phyloP scores from a whole-genome alignment of 1,140 invertebrate genomes.

The Zaprionus vittiger region DNA sequence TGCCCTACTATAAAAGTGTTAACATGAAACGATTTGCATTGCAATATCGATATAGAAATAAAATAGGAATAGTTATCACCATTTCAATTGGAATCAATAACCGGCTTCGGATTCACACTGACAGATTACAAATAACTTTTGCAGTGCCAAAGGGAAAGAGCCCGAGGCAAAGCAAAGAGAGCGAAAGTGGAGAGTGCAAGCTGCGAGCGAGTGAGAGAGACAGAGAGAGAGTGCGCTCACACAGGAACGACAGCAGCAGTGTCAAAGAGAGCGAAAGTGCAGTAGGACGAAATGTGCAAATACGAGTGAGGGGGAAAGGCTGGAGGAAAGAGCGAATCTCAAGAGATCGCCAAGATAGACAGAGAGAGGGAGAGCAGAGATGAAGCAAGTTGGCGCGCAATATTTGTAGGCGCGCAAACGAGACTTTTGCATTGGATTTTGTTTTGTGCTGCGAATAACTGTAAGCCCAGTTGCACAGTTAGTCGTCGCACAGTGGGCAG shows the following conservation, averaged over 20 bases:
- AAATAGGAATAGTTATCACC: conserved; percentile 2
- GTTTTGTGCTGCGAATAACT: conserved; percentile 28
- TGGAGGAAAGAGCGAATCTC: neutral
- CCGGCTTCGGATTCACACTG: conserved; percentile 23
- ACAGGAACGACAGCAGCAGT: neutral
- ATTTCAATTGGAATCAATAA: conserved; percentile 39
- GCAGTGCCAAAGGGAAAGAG: neutral
- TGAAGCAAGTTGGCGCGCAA: conserved; percentile 27
- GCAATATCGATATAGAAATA: conserved; percentile 35
- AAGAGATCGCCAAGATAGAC: neutral
- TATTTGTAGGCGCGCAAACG: conserved; percentile 15
- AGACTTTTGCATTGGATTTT: conserved; percentile 13
- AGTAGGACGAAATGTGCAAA: neutral
- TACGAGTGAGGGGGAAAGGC: neutral
- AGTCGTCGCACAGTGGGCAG: conserved; percentile 39
- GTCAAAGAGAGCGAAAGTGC: neutral
- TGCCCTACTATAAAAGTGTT: conserved; percentile 34
- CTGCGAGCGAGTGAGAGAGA: neutral
- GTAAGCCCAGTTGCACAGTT: conserved; percentile 41
- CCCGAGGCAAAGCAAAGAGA: neutral
- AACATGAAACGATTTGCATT: conserved; percentile 55
- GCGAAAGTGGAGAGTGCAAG: conserved; percentile 1
- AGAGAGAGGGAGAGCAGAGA: neutral
- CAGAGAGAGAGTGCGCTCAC: conserved; percentile 5
- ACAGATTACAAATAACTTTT: conserved; percentile 5